Conservation (phyloP, 23 tunicate species). For the Ciona savignyi region DNA sequence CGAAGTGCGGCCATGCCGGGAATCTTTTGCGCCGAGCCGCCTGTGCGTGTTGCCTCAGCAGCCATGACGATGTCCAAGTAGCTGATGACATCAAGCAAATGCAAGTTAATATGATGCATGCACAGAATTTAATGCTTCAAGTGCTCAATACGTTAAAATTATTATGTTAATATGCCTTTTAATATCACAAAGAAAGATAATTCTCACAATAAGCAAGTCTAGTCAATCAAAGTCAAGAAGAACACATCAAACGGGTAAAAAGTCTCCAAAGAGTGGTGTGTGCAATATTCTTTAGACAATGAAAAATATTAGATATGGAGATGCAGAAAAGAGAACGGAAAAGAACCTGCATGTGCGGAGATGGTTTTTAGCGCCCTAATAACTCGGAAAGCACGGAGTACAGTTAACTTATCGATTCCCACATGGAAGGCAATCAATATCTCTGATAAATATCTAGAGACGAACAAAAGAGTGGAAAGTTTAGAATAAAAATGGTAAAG, state of each 20-base stretch:
- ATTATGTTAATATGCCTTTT: too few species aligned
- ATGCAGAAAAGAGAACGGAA: background rate
- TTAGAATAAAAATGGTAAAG: background rate
- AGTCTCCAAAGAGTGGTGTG: background rate
- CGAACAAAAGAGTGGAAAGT: background rate
- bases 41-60: constrained; percentile 2
- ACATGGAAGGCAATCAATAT: background rate
- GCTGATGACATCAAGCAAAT: constrained; percentile 12
- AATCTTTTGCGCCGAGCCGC: constrained; percentile 27
- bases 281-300: background rate
- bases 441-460: constrained; percentile 10
- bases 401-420: constrained; percentile 22
- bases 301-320: too few species aligned
- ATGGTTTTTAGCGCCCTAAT: constrained; percentile 75
- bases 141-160: too few species aligned
- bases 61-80: constrained; percentile 65
- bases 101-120: background rate
- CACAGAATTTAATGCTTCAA: too few species aligned
- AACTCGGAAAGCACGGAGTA: constrained; percentile 77
- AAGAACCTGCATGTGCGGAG: constrained; percentile 32
- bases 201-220: too few species aligned
- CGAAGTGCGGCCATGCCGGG: constrained; percentile 99
- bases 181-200: too few species aligned
- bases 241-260: background rate
- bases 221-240: too few species aligned